phyloP scores from a whole-genome alignment of 1,140 invertebrate species.

The Adelges cooleyi region DNA sequence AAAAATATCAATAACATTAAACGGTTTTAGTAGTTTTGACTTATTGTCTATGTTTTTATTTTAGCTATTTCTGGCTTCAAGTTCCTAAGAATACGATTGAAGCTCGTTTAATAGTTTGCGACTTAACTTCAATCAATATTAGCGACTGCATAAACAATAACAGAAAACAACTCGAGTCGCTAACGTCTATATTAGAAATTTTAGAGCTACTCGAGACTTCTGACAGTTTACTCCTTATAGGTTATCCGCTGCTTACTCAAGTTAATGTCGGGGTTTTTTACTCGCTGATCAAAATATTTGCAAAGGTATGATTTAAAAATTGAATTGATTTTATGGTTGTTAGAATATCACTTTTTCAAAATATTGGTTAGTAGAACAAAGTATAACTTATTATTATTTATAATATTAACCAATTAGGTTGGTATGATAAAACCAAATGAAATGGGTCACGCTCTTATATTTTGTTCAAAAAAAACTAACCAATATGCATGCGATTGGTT shows the following conservation, averaged over 20 bases:
- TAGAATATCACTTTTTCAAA: too few relatives aligned
- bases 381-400: too few relatives aligned
- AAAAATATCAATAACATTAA: not conserved
- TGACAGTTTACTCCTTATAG: slow-evolving; percentile 20
- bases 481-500: not conserved
- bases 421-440: slow-evolving; percentile 12
- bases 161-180: slow-evolving; percentile 16
- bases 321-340: not conserved
- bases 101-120: slow-evolving; percentile 3
- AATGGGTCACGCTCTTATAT: slow-evolving; percentile 21
- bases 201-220: not conserved
- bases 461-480: slow-evolving; percentile 1
- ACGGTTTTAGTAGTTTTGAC: not conserved
- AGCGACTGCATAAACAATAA: slow-evolving; percentile 15
- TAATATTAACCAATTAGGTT: not conserved
- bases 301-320: slow-evolving; percentile 7
- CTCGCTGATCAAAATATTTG: slow-evolving; percentile 1
- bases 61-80: slow-evolving; percentile 21
- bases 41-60: not conserved
- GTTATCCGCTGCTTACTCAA: slow-evolving; percentile 21
- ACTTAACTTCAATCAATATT: slow-evolving; percentile 4
- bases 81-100: not conserved
- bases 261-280: slow-evolving; percentile 19
- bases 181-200: slow-evolving; percentile 14
- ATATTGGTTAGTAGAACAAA: too few relatives aligned